Base-by-base conservation (phyloP, 2,797 vertebrate species). In the Sciaenops ocellatus region DNA sequence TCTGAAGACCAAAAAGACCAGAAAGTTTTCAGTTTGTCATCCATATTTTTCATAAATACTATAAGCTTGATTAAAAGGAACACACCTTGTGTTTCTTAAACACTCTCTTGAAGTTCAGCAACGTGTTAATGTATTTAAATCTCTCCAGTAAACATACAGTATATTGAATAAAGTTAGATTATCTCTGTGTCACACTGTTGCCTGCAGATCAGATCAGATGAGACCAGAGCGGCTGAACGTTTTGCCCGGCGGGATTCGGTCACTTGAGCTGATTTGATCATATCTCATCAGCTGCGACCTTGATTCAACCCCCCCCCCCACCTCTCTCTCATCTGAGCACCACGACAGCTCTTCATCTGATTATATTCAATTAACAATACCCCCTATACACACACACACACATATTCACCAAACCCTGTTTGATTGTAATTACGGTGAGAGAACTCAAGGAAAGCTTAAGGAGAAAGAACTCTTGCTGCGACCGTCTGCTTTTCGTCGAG, bases 341-440 rank as follows among this genome's bases (percentile, higher is more conserved):
- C 79, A 75, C 76, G 60, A 79, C 87, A 79, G 82, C 85, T 82
- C 88, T 89, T 81, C 84, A 91, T 90, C 83, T 92, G 85, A 92
- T 92, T 89, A 90, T 88, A 89, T 88, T 89, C 82, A 91, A 92
- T 92, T 92, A 92, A 85, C 83, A 81, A 78, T 46, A 74, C 61
- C 79, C 48, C 60, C 77, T 15, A 12, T 61, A 42, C 88, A 71
- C 69, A 62, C 76, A 22, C 67, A 9, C 48, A 56, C 70, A 68
- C 63, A n/a, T 56, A 34, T 28, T 30, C 74, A 38, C 34, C 76
- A 69, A 75, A 67, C 70, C 70, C 28, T 0, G 41, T 83, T 79
- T 85, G 85, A 87, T 90, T 88, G 84, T 85, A 87, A 92, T 91
- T 87, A 80, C 20, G 75, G 60, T 16, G 60, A 75, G 62, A 52